Evolutionary conservation across 2,113 vertebrate species (phyloP).

Genomic region (Trematomus loennbergii): DNA sequence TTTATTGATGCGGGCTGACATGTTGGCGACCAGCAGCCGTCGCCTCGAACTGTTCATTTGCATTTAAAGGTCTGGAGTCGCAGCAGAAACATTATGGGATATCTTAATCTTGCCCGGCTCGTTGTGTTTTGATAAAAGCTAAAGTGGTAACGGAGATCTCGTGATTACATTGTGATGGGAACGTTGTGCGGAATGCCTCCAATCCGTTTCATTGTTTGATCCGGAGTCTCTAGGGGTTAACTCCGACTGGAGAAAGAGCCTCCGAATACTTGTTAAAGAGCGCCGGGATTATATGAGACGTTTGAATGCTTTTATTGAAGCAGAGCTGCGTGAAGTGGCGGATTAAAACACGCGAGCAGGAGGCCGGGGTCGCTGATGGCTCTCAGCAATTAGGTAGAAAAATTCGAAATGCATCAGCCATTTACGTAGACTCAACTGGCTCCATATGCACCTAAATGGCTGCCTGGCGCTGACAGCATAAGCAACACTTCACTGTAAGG

Average conservation of each 20-base stretch:
- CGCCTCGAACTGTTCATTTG: conserved; percentile 62
- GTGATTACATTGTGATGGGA: conserved; percentile 49
- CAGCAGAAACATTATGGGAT: background rate
- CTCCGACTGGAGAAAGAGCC: conserved; percentile 68
- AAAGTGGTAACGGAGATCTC: conserved; percentile 30
- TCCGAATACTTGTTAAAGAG: conserved; percentile 32
- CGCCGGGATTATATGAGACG: conserved; percentile 5
- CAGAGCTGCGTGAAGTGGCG: conserved; percentile 34
- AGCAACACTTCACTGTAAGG: conserved; percentile 49
- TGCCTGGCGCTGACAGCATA: conserved; percentile 76
- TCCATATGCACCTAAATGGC: conserved; percentile 88
- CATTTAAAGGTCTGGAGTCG: conserved; percentile 51
- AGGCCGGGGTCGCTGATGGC: conserved; percentile 75
- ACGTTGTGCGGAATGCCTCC: conserved; percentile 65
- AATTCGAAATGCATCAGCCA: conserved; percentile 87
- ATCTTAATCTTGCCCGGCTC: background rate
- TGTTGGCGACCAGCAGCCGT: conserved; percentile 73
- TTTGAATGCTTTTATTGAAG: conserved; percentile 24
- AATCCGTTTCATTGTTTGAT: conserved; percentile 86
- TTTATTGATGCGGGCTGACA: conserved; percentile 78
- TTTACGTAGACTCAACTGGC: conserved; percentile 85
- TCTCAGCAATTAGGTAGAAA: conserved; percentile 83
- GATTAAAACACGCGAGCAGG: conserved; percentile 53
- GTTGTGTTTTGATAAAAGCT: conserved; percentile 1
- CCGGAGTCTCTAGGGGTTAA: conserved; percentile 85